Conservation (phyloP, 2,797 vertebrate species). For the Parauchenoglanis punctatus region DNA sequence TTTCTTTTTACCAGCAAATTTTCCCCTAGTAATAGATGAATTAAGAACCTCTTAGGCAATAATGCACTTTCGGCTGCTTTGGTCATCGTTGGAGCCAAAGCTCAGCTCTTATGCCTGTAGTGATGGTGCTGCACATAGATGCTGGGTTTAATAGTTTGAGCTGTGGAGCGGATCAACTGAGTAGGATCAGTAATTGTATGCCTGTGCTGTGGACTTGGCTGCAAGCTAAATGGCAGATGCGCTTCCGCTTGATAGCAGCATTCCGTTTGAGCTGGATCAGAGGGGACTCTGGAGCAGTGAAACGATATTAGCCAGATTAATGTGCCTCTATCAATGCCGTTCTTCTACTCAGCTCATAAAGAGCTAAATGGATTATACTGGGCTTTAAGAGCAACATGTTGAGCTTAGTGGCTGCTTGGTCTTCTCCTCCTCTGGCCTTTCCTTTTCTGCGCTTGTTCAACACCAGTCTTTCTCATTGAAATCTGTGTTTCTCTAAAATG, state of each 20-base stretch:
- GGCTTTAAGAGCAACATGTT: constrained; percentile 32
- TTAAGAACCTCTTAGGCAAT: constrained; percentile 16
- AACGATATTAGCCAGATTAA: constrained; percentile 50
- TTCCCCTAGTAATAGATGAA: constrained; percentile 2
- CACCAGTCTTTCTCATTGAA: constrained; percentile 26
- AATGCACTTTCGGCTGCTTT: constrained; percentile 22
- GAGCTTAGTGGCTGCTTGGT: neutral
- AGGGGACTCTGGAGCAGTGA: constrained; percentile 37
- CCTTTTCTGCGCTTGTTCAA: neutral
- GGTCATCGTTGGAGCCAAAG: constrained; percentile 13
- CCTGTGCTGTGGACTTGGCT: constrained; percentile 39
- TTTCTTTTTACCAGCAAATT: neutral
- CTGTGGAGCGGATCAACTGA: constrained; percentile 30
- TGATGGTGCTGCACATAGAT: constrained; percentile 20
- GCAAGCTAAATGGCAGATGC: constrained; percentile 40
- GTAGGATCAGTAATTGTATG: constrained; percentile 42
- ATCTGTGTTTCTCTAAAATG: constrained; percentile 40
- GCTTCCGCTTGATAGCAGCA: constrained; percentile 37
- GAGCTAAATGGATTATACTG: constrained; percentile 44
- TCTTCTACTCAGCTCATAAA: constrained; percentile 45
- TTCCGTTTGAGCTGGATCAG: constrained; percentile 48
- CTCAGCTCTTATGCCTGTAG: constrained; percentile 17
- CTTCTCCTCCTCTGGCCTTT: constrained; percentile 21
- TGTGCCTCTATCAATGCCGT: constrained; percentile 41
- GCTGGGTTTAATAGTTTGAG: constrained; percentile 31